Percentiles rank a stretch among this genome's conserved stretches.
phyloP scores from a whole-genome alignment of 1,140 invertebrate genomes.

The Ptiloglossa arizonensis region DNA sequence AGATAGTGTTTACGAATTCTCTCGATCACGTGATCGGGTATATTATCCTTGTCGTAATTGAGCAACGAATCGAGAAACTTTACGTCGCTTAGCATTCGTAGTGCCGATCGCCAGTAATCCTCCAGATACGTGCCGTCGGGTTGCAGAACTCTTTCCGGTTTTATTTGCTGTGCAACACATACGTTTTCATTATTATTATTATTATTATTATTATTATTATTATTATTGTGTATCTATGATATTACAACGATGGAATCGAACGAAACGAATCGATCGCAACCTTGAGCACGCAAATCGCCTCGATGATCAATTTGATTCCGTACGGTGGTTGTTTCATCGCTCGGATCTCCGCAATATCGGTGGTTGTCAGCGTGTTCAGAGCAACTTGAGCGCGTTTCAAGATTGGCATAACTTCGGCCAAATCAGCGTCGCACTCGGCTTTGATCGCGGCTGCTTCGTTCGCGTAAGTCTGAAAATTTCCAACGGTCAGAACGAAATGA shows the following conservation, averaged over 20 bases:
- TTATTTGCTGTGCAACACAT: slow-evolving; percentile 84
- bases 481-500: neutral
- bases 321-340: slow-evolving; percentile 98
- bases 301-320: slow-evolving; percentile 96
- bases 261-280: slow-evolving; percentile 77
- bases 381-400: slow-evolving; percentile 94
- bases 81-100: slow-evolving; percentile 94
- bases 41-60: slow-evolving; percentile 96
- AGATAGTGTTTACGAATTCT: slow-evolving; percentile 92
- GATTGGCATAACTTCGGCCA: slow-evolving; percentile 96
- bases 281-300: slow-evolving; percentile 96
- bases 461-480: slow-evolving; percentile 69
- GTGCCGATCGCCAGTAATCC: slow-evolving; percentile 96
- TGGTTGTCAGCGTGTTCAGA: slow-evolving; percentile 94
- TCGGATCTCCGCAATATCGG: slow-evolving; percentile 97
- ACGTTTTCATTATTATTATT: too few species aligned
- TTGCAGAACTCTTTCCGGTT: slow-evolving; percentile 89
- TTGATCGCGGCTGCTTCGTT: slow-evolving; percentile 93
- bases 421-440: slow-evolving; percentile 96
- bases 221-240: too few species aligned
- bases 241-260: neutral
- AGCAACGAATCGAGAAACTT: slow-evolving; percentile 93
- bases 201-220: too few species aligned
- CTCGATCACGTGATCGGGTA: slow-evolving; percentile 90
- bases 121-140: slow-evolving; percentile 90